These are phyloP conservation scores for Poeciliopsis retropinna DNA, from an alignment of 2,113 vertebrate species.

Conservation along the genomic window DNA sequence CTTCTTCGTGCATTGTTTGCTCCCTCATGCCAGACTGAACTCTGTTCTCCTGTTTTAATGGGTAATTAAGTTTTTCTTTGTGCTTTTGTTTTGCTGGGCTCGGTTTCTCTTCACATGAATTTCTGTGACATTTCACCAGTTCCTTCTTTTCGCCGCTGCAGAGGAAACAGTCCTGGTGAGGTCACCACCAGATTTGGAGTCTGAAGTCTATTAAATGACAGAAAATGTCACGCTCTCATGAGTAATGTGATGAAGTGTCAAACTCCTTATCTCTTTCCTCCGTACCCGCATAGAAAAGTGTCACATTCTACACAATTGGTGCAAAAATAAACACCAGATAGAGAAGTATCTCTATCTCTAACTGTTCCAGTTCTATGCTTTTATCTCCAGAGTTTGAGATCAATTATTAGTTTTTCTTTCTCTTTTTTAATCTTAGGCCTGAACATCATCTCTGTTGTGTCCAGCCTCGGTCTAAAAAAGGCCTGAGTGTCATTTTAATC, in stretches of 20 bases:
- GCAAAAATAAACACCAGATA: not conserved
- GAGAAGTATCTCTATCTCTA: no score
- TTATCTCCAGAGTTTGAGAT: not conserved
- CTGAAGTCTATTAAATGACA: no score
- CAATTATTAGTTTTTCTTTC: not conserved
- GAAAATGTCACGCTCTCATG: no score
- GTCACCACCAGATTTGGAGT: no score
- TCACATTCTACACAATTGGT: not conserved
- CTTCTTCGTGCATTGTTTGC: not conserved
- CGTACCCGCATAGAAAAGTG: not conserved
- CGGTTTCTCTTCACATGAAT: not conserved
- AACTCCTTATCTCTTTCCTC: not conserved
- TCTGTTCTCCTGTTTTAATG: not conserved
- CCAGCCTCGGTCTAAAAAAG: not conserved
- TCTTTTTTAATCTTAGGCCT: no score
- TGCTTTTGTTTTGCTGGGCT: not conserved
- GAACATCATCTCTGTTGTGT: not conserved
- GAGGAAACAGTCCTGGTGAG: not conserved
- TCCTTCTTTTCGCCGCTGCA: not conserved
- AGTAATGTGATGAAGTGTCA: no score
- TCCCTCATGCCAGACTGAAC: not conserved
- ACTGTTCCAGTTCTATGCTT: not conserved
- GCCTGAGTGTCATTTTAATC: not conserved
- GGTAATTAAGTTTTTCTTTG: not conserved
- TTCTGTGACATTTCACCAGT: not conserved